These are phyloP conservation scores for Camponotus pennsylvanicus DNA, from an alignment of 1,140 invertebrate species.

Conservation along the genomic window DNA sequence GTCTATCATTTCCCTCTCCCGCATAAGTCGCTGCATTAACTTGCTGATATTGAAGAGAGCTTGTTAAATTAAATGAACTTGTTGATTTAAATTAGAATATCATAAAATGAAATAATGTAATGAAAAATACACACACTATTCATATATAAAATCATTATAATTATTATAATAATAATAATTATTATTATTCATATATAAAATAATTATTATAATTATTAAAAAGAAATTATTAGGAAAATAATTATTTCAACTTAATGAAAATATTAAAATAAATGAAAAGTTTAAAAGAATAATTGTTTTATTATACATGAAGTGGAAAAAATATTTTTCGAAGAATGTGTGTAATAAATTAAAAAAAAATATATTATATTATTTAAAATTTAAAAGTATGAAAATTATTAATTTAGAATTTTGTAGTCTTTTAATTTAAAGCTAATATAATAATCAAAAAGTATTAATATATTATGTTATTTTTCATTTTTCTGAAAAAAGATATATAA, in stretches of 20 bases:
- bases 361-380: background rate
- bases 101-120: background rate
- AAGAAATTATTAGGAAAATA: slow-evolving; percentile 5
- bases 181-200: no score
- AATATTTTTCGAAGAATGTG: background rate
- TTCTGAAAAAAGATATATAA: no score
- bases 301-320: background rate
- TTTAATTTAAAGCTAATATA: no score
- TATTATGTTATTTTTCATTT: no score
- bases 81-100: background rate
- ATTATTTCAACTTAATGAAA: background rate
- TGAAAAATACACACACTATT: slow-evolving; percentile 21
- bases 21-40: slow-evolving; percentile 22
- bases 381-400: background rate
- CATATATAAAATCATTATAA: no score
- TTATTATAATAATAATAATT: no score
- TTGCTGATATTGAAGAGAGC: slow-evolving; percentile 31
- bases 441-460: no score
- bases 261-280: slow-evolving; percentile 1
- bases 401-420: no score
- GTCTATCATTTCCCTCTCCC: slow-evolving; percentile 68
- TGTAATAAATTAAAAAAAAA: background rate
- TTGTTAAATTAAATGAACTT: slow-evolving; percentile 59
- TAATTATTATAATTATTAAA: no score
- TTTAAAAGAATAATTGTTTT: background rate